Evolutionary conservation across 2,797 vertebrate genomes (phyloP).

Genomic region (Eulemur mongoz): DNA sequence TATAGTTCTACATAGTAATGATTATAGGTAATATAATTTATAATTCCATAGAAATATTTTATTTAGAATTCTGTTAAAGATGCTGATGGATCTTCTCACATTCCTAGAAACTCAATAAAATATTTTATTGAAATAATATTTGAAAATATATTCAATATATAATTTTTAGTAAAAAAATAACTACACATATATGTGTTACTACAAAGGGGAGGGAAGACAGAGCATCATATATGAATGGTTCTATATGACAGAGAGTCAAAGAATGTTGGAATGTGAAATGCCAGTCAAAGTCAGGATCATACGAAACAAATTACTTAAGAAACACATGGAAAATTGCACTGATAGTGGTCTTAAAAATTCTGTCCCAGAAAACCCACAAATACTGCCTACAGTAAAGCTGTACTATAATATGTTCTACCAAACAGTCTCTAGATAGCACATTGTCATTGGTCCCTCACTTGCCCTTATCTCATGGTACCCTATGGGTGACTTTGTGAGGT

Average conservation of each 20-base stretch:
- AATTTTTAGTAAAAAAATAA: background rate
- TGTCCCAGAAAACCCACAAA: background rate
- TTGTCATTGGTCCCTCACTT: conserved; percentile 46
- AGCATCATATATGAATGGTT: background rate
- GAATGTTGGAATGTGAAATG: background rate
- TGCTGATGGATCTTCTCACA: background rate
- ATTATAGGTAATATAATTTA: background rate
- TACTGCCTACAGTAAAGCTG: background rate
- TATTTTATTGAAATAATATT: background rate
- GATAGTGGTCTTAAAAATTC: background rate
- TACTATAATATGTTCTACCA: background rate
- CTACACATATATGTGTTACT: background rate
- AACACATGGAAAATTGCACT: background rate
- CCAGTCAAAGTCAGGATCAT: background rate
- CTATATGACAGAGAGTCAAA: background rate
- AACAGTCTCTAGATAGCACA: background rate
- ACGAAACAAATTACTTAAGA: background rate
- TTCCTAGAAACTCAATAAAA: background rate
- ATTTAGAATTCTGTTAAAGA: background rate
- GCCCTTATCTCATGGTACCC: conserved; percentile 47
- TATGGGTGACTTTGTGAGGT: background rate
- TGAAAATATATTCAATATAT: background rate
- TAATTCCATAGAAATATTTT: background rate
- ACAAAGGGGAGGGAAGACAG: background rate
- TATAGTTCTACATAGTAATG: background rate